Conservation (phyloP, 2,888 invertebrate genomes). For the Helobdella robusta region DNA sequence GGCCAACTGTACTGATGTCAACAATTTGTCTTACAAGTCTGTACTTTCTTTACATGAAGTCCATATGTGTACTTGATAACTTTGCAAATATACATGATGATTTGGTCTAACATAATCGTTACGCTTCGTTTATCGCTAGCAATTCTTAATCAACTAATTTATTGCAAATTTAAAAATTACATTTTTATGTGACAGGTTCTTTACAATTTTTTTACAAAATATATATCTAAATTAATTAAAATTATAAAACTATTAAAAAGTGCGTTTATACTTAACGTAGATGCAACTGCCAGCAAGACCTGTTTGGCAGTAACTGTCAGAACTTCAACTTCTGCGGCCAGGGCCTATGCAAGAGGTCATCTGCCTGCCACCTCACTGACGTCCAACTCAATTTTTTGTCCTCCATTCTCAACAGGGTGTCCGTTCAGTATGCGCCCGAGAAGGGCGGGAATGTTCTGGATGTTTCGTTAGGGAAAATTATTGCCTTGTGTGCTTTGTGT, state of each 20-base stretch:
- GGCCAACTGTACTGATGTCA: too few species aligned
- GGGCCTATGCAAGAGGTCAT: constrained; percentile 38
- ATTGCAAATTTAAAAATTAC: too few species aligned
- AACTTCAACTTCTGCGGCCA: constrained; percentile 39
- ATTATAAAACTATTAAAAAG: not conserved
- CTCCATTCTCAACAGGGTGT: not conserved
- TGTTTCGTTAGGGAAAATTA: constrained; percentile 36
- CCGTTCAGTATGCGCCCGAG: constrained; percentile 5
- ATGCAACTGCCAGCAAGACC: constrained; percentile 33
- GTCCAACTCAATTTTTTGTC: constrained; percentile 22
- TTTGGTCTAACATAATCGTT: too few species aligned
- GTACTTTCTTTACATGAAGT: too few species aligned
- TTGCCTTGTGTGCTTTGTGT: constrained; percentile 5
- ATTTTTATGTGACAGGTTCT: too few species aligned
- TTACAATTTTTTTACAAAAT: too few species aligned
- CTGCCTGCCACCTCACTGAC: constrained; percentile 35
- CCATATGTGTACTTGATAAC: too few species aligned
- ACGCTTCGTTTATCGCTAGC: too few species aligned
- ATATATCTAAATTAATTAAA: not conserved
- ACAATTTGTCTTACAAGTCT: too few species aligned
- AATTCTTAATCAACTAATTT: too few species aligned
- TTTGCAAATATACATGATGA: too few species aligned
- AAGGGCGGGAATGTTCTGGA: constrained; percentile 20
- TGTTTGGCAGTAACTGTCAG: constrained; percentile 37
- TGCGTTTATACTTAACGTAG: not conserved